phyloP scores from a whole-genome alignment of 2,797 vertebrate species.

The Thunnus albacares region DNA sequence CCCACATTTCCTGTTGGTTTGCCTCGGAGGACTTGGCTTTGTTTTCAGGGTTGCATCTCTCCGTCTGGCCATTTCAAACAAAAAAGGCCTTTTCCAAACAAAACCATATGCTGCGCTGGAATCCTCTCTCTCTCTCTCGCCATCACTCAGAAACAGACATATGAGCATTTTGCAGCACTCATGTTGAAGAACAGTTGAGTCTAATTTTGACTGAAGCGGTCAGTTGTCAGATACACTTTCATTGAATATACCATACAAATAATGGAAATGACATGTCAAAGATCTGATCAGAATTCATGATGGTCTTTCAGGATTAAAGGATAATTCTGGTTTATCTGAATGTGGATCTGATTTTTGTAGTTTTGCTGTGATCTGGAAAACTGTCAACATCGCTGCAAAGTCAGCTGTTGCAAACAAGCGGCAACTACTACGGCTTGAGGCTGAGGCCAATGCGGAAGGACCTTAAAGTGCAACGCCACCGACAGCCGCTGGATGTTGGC shows the following conservation, averaged over 20 bases:
- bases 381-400: neutral
- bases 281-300: neutral
- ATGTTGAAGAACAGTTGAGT: neutral
- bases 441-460: no score
- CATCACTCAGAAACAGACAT: conserved; percentile 13
- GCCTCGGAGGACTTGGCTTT: conserved; percentile 75
- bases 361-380: neutral
- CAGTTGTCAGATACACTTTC: neutral
- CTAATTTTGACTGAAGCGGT: neutral
- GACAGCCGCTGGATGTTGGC: no score
- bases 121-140: conserved; percentile 4
- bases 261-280: neutral
- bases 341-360: neutral
- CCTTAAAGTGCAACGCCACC: no score
- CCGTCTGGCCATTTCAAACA: conserved; percentile 77
- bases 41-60: conserved; percentile 65
- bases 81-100: conserved; percentile 67
- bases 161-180: neutral
- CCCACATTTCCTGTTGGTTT: conserved; percentile 69
- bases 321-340: neutral
- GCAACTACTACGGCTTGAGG: no score
- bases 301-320: neutral
- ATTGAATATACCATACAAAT: neutral
- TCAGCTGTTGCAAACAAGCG: no score
- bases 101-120: conserved; percentile 69